Evolutionary conservation across 2,888 invertebrate species (phyloP), one percentile per base, ranked within the genome.

Genomic region (Acleris sparsana): DNA sequence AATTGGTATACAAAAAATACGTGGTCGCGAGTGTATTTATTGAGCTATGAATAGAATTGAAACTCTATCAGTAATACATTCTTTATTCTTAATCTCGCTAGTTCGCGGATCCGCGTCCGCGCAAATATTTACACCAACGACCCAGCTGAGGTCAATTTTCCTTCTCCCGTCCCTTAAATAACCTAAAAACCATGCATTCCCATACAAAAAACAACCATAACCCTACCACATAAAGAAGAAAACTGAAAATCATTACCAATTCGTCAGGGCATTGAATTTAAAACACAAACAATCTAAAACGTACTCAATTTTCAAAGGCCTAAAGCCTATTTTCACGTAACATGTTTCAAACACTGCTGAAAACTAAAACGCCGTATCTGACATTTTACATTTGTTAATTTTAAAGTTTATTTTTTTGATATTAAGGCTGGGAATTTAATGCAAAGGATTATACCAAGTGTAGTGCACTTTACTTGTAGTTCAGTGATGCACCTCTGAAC

Each of bases 91-190:
- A 88, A 88, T 88, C 87, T 85, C 79, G 82, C 84, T 83, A 82
- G 82, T 85, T 86, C 83, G 78, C 85, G 82, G 82, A 79, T 80
- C 77, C 82, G 79, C 83, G 84, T 86, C 80, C 80, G 76, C 79
- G 84, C 91, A 89, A 91, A 92, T 88, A 89, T 90, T 91, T 91
- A 86, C 88, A 85, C 84, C 84, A 80, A 82, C 85, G 80, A 82
- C 81, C 83, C 87, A 86, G 82, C 88, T 87, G 88, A 91, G 91
- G 92, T 91, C 90, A 91, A 89, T 91, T 90, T 91, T 84, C 81
- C 77, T 67, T 64, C 61, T 25, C 18, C 64, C 46, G 70, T 72
- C 52, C 55, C 13, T 65, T 46, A 75, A 80, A 87, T 86, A 67
- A 72, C 61, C 76, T 16, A 70, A 84, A 78, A 77, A 70, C 52